phyloP scores from a whole-genome alignment of 2,888 invertebrate genomes.

The Rhaphigaster nebulosa region DNA sequence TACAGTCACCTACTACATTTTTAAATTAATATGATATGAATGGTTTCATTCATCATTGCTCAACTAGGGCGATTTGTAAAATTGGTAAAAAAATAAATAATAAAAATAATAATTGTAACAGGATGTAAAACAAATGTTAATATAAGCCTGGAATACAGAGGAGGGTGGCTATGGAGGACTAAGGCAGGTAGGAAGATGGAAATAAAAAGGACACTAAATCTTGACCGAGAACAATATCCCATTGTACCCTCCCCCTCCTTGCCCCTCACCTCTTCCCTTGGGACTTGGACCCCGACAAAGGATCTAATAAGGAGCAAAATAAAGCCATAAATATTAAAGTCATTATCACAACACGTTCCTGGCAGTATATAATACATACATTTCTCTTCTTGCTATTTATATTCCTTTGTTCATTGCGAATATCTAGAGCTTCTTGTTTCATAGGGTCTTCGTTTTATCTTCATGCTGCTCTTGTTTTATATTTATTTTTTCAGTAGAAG shows the following conservation, averaged over 20 bases:
- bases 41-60: too few relatives aligned
- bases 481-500: background rate
- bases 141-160: background rate
- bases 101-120: background rate
- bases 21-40: too few relatives aligned
- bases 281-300: background rate
- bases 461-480: background rate
- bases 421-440: background rate
- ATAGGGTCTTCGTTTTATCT: background rate
- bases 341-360: conserved; percentile 11
- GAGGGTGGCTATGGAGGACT: too few relatives aligned
- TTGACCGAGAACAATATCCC: conserved; percentile 25
- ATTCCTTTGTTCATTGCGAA: conserved; percentile 20
- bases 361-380: background rate
- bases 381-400: background rate
- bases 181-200: background rate
- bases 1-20: too few relatives aligned
- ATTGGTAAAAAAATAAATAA: background rate
- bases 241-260: background rate
- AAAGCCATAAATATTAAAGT: conserved; percentile 31
- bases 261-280: background rate
- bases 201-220: conserved; percentile 38
- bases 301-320: conserved; percentile 38
- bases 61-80: too few relatives aligned
- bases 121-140: background rate